Percentiles rank a stretch among this genome's conserved stretches.
phyloP scores from a whole-genome alignment of 2,113 vertebrate genomes.

The Mus spicilegus region DNA sequence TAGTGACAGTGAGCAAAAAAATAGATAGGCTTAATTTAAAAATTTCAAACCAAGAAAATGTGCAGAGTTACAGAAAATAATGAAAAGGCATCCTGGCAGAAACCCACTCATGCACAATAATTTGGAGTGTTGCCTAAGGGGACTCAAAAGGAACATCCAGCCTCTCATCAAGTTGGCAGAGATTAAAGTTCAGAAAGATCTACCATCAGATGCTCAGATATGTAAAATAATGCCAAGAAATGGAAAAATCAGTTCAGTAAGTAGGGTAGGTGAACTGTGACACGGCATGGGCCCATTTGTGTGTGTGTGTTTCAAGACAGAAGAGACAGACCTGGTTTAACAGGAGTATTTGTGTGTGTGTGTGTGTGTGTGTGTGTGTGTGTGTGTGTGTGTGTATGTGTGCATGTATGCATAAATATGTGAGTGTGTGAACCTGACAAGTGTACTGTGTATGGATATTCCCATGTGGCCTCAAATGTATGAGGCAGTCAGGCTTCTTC shows the following conservation, averaged over 20 bases:
- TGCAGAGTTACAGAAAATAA: conserved; percentile 30
- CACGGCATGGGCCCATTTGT: background rate
- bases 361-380: too few species aligned
- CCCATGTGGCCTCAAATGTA: background rate
- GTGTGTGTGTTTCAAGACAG: background rate
- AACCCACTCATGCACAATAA: background rate
- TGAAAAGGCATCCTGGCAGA: conserved; percentile 4
- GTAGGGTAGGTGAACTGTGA: background rate
- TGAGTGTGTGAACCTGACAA: background rate
- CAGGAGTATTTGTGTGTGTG: too few species aligned
- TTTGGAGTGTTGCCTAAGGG: conserved; percentile 1
- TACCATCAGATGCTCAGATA: background rate
- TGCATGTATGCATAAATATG: background rate
- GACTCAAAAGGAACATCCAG: background rate
- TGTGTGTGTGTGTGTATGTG: background rate
- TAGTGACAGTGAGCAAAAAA: background rate
- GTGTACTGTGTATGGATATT: background rate
- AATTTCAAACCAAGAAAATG: background rate
- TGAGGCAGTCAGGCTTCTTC: background rate
- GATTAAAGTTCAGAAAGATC: conserved; percentile 28
- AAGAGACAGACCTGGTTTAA: too few species aligned
- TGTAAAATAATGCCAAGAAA: background rate
- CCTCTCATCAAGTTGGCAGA: background rate
- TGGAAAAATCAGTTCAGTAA: background rate
- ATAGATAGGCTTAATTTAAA: background rate